Percentiles rank a stretch among this genome's conserved stretches.
Conservation (phyloP, 2,797 vertebrate genomes). For the Microcaecilia unicolor region DNA sequence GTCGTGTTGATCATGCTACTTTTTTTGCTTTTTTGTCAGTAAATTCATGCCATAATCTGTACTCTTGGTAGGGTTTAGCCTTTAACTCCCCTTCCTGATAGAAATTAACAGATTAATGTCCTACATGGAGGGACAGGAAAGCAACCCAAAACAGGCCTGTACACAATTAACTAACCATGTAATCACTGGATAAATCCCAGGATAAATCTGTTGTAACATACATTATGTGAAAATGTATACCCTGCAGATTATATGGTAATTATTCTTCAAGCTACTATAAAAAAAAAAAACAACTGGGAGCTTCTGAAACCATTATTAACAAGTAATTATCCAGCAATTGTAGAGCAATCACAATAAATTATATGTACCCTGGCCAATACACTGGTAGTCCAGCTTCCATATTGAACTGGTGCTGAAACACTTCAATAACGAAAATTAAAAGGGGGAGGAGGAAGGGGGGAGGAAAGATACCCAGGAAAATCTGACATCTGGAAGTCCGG, state of each 20-base stretch:
- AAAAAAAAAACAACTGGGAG: constrained; percentile 2
- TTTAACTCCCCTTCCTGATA: too few relatives aligned
- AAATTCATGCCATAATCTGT: too few relatives aligned
- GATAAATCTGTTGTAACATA: not conserved
- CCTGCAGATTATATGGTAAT: not conserved
- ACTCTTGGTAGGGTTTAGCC: too few relatives aligned
- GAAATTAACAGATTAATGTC: too few relatives aligned
- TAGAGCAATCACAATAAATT: constrained; percentile 8
- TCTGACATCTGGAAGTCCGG: not conserved
- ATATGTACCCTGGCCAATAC: constrained; percentile 4
- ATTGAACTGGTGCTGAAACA: constrained; percentile 1
- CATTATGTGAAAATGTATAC: not conserved
- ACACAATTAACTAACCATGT: too few relatives aligned
- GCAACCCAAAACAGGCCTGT: too few relatives aligned
- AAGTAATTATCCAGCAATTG: constrained; percentile 21
- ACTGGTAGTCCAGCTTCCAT: not conserved
- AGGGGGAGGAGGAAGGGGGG: too few relatives aligned
- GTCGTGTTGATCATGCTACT: too few relatives aligned
- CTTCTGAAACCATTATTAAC: constrained; percentile 8
- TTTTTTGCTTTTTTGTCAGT: too few relatives aligned
- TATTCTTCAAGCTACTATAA: not conserved
- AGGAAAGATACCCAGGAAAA: rapidly evolving
- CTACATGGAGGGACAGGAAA: too few relatives aligned
- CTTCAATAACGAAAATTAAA: too few relatives aligned
- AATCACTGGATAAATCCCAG: too few relatives aligned